Base-by-base conservation (phyloP, 2,797 vertebrate genomes). In the Hemibagrus guttatus region DNA sequence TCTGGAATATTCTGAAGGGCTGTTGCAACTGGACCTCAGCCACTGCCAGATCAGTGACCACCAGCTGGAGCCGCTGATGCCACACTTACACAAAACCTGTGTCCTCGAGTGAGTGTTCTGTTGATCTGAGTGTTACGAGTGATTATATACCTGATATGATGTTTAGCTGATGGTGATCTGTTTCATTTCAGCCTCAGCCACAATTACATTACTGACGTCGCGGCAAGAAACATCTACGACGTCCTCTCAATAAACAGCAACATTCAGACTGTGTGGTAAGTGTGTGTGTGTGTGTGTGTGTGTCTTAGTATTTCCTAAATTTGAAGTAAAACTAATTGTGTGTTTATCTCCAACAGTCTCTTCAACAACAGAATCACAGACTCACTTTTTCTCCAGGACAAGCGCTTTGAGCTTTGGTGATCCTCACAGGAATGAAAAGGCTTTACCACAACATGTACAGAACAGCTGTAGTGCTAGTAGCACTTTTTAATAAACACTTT, bases 1-100 rank as follows among this genome's bases (percentile, higher is more conserved):
- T 88, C 90, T 94, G 90, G 88, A 93, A 42, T 59, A 54, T 35
- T 91, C 75, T 89, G 92, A 93, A 63, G 91, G 84, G 3, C 84
- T 93, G 49, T 87, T 81, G 28, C 90, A 93, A 85, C 93, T 94
- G 89, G 91, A 94, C 89, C 91, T 94, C 76, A 94, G 93, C 86
- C 88, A 94, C 92, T 93, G 94, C 64, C 87, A 89, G 74, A 90
- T 94, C 83, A 93, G 86, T 3, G 91, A 93, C 83, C 59, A 89
- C 46, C 90, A 89, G 61, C 86, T 94, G 86, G 39, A 88, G 42
- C 84, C 52, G 6, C 89, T 94, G 83, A 84, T 85, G 72, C n/a
- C 85, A 72, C 88, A 91, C n/a, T 91, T 93, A 88, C 90, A 93
- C 90, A 94, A 93, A 91, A 88, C 88, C 1, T 75, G 89, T 68